Base-by-base conservation (phyloP, 2,888 invertebrate species). In the Chrysina gloriosa region DNA sequence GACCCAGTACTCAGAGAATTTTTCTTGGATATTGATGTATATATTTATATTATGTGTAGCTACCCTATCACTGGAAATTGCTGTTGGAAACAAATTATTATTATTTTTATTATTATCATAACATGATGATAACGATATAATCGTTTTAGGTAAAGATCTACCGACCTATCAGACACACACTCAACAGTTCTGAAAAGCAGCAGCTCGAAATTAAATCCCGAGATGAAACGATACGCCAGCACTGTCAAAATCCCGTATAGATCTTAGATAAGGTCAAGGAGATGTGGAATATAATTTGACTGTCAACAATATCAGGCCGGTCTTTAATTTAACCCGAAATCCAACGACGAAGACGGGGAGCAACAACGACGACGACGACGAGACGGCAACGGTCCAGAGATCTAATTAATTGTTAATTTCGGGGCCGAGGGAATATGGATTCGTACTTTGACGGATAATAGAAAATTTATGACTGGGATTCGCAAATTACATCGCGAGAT, bases 381-480 rank as follows among this genome's bases (percentile, higher is more conserved):
- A 34, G 25, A 45, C 45, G 25, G 50, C 31, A 63, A 61, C 63
- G 58, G 21, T 45, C 45, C 54, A 65, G 52, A 64, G 54, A 65
- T 68, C 66, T 61, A 71, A 69, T 69, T 71, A 69, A 71, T 71
- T 63, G 68, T 64, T 63, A 58, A 68, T 69, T 71, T 65, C 31
- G 21, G 34, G 16, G 23, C 23, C 14, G 16, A 16, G 27, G 39
- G 50, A 34, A 34, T 25, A 31, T 36, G 52, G n/a, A 50, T 47
- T 45, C 58, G 29, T 21, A 21, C 66, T 70, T 71, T 71, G 70
- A 71, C 68, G 69, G 67, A 69, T 70, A 72, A 70, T 70, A 58
- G 70, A 67, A 70, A 73, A 73, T 73, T 73, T 71, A 71, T 70
- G 67, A 70, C 70, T 70, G 68, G 64, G n/a, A 67, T 70, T 70